Evolutionary conservation across 2,888 invertebrate species (phyloP).

Genomic region (Lutraria lutraria): DNA sequence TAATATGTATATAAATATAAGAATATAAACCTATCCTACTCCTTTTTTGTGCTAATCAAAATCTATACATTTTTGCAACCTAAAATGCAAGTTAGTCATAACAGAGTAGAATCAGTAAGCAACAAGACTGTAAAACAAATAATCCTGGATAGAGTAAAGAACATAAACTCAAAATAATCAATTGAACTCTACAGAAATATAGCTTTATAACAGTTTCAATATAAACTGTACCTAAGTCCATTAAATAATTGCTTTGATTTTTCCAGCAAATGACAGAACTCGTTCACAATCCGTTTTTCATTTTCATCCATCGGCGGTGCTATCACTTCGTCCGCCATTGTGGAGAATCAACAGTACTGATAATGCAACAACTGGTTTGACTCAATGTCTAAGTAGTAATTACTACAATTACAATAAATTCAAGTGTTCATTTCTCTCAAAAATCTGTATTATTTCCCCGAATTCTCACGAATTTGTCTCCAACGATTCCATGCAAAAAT

Average conservation of each 20-base stretch:
- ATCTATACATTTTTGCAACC: no score
- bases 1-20: no score
- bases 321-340: conserved; percentile 73
- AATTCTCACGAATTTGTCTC: conserved; percentile 13
- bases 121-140: no score
- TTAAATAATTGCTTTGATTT: conserved; percentile 99
- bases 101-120: no score
- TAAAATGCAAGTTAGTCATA: no score
- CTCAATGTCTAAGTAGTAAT: not conserved
- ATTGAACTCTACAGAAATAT: not conserved
- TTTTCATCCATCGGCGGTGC: conserved; percentile 82
- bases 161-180: not conserved
- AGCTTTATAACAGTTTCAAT: not conserved
- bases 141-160: not conserved
- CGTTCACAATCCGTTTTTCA: conserved; percentile 91
- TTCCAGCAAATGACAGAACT: conserved; percentile 98
- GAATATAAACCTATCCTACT: no score
- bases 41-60: no score
- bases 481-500: conserved; percentile 38
- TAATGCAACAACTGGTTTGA: not conserved
- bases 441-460: not conserved
- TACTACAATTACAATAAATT: not conserved
- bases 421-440: not conserved
- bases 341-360: conserved; percentile 32
- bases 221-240: conserved; percentile 92